Evolutionary conservation across 2,797 vertebrate genomes (phyloP).

Genomic region (Xenentodon cancila): DNA sequence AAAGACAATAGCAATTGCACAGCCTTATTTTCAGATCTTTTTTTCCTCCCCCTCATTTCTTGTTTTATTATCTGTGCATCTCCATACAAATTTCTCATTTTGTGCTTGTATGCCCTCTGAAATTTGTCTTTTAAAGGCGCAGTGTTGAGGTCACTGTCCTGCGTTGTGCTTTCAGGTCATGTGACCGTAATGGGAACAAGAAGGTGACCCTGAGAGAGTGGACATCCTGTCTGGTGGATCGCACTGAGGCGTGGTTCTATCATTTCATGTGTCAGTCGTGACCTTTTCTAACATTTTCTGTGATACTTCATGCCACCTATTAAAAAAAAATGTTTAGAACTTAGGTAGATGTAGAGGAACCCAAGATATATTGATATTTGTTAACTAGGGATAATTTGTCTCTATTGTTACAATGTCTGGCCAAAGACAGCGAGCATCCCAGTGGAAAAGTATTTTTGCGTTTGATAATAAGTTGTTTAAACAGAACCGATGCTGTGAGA

Average conservation of each 20-base stretch:
- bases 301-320: not conserved
- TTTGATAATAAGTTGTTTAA: too few species aligned
- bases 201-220: slow-evolving; percentile 82
- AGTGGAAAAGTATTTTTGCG: too few species aligned
- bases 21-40: slow-evolving; percentile 4
- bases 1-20: slow-evolving; percentile 48
- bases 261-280: slow-evolving; percentile 77
- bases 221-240: slow-evolving; percentile 78
- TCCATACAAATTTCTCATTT: slow-evolving; percentile 3
- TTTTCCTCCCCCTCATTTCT: not conserved
- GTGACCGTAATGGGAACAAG: slow-evolving; percentile 79
- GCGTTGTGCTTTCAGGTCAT: slow-evolving; percentile 72
- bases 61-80: slow-evolving; percentile 10
- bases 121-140: not conserved
- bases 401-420: too few species aligned
- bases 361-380: too few species aligned
- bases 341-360: too few species aligned
- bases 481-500: too few species aligned
- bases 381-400: too few species aligned
- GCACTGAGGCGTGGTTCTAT: slow-evolving; percentile 76
- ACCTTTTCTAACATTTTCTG: not conserved
- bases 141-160: slow-evolving; percentile 21
- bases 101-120: not conserved
- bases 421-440: too few species aligned
- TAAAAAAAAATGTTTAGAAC: too few species aligned